Evolutionary conservation across 2,797 vertebrate species (phyloP), one percentile per base, ranked within the genome.

Genomic region (Rallus crepitans): DNA sequence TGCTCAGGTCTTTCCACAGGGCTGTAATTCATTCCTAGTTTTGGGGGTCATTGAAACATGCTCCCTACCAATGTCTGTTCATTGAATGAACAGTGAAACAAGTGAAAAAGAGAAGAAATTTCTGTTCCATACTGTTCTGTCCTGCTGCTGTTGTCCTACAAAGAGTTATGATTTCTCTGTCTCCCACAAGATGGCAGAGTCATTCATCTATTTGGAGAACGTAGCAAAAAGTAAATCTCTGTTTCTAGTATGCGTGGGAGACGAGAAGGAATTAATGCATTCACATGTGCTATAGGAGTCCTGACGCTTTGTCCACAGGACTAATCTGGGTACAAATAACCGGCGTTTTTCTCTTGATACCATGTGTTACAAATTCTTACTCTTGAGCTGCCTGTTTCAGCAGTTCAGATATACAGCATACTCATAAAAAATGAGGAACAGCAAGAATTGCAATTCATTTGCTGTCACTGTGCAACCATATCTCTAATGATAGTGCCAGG

Each of bases 151-250:
- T 80, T 89, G 21, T n/a, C 70, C 42, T 63, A 42, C 14, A 45
- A 72, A 35, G 39, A 71, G 50, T 45, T 94, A 89, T 28, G 37
- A 81, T 97, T 90, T 94, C 65, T 73, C 42, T 23, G 33, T 70
- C 12, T 65, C 59, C 96, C 98, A 97, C 96, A 86, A 98, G 98
- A 93, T 98, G 97, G 97, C 96, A 97, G 96, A 93, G 92, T 94
- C 75, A 92, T 85, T 95, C 95, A 93, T 61, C 78, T 95, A 14
- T 87, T 96, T 82, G 84, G 87, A 71, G 50, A 65, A 64, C 7
- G 21, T 0, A 40, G 45, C 12, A 55, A 45, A 50, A n/a, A 42
- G 25, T 39, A 35, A 28, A 15, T 25, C 23, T 50, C 63, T 70
- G 78, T 11, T 50, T 72, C 87, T 40, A 52, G 15, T 53, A 13